Percentiles rank a stretch among this genome's conserved stretches.
Evolutionary conservation across 92 coral and sea anemone genomes (phyloP).

Genomic region (Plumapathes pennacea): DNA sequence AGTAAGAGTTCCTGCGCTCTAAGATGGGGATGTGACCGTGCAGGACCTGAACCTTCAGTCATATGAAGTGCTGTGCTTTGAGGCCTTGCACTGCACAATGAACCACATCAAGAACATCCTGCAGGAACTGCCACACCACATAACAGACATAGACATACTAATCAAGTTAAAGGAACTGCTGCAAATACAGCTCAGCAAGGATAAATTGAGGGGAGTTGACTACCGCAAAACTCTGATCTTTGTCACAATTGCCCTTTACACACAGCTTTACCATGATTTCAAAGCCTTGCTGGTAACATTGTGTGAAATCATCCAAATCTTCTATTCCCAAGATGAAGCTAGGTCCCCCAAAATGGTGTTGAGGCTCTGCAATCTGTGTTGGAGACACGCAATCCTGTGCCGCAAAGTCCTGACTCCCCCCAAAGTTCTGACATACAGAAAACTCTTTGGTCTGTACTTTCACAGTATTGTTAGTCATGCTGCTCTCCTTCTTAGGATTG

Average conservation of each 20-base stretch:
- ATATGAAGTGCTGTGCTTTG: conserved; percentile 51
- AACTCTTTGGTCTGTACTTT: conserved; percentile 61
- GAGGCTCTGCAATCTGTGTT: conserved; percentile 48
- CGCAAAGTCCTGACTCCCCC: conserved; percentile 36
- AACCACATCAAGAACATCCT: conserved; percentile 37
- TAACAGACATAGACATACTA: conserved; percentile 37
- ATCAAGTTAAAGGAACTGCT: conserved; percentile 28
- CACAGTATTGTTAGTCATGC: conserved; percentile 25
- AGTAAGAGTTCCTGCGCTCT: conserved; percentile 46
- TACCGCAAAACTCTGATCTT: conserved; percentile 42
- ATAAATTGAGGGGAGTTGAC: conserved; percentile 29
- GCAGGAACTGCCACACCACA: conserved; percentile 42
- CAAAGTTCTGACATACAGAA: conserved; percentile 34
- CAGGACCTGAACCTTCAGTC: conserved; percentile 21
- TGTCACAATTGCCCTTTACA: conserved; percentile 44
- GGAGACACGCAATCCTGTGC: conserved; percentile 60
- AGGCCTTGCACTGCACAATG: conserved; percentile 44
- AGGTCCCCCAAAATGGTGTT: conserved; percentile 46
- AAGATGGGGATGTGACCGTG: conserved; percentile 10
- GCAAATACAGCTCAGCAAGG: conserved; percentile 18
- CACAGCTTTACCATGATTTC: conserved; percentile 6
- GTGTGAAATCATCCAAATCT: conserved; percentile 50
- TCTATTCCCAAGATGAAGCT: conserved; percentile 27
- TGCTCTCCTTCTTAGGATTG: conserved; percentile 8
- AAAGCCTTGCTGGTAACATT: conserved; percentile 37